Percentiles rank a stretch among this genome's conserved stretches.
These are phyloP conservation scores for Cremastobaeus sp. DNA, from an alignment of 2,888 invertebrate species.

Conservation along the genomic window DNA sequence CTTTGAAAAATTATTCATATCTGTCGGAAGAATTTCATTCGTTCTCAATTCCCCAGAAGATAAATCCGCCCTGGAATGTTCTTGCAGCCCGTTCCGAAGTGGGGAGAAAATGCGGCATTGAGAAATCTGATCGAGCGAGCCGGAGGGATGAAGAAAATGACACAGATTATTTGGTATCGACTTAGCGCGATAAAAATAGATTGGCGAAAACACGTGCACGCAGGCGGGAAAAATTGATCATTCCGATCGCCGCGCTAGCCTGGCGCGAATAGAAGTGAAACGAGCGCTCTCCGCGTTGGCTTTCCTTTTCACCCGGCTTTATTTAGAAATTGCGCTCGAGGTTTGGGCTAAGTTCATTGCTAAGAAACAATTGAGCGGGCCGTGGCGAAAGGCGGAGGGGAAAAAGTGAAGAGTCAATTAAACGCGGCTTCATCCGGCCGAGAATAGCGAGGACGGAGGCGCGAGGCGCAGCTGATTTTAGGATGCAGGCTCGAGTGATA, in stretches of 20 bases:
- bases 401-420: no score
- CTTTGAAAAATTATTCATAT: no score
- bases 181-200: slow-evolving; percentile 11
- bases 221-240: neutral
- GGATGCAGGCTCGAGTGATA: slow-evolving; percentile 29
- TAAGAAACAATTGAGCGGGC: slow-evolving; percentile 26
- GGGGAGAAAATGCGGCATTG: neutral
- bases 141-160: neutral
- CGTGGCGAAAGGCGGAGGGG: no score
- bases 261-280: slow-evolving; percentile 3
- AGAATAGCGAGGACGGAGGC: slow-evolving; percentile 16
- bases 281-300: neutral
- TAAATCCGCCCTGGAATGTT: no score
- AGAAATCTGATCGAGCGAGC: slow-evolving; percentile 3
- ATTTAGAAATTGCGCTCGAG: slow-evolving; percentile 1
- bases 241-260: neutral
- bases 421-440: slow-evolving; percentile 8
- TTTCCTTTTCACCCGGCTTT: neutral
- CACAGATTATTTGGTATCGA: slow-evolving; percentile 14
- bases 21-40: no score
- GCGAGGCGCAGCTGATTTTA: no score
- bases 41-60: no score
- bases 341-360: slow-evolving; percentile 15
- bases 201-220: neutral
- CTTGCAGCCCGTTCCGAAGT: neutral